These are phyloP conservation scores for Hippopotamus amphibius DNA, from an alignment of 2,113 vertebrate species.

Conservation along the genomic window DNA sequence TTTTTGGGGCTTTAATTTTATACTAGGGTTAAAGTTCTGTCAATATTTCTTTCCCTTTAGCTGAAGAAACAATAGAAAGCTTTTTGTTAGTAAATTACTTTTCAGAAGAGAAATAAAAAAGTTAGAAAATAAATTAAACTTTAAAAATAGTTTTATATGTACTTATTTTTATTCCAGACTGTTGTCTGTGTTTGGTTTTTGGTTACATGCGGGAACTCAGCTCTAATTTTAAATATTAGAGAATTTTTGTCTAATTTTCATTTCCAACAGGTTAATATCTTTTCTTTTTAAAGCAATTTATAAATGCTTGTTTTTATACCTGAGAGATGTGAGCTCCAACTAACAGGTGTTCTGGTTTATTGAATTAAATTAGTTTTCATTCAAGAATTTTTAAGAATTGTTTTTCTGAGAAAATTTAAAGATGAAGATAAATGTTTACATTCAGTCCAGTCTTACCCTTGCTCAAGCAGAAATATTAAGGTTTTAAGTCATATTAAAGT, in stretches of 20 bases:
- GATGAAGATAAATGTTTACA: constrained; percentile 33
- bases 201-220: background rate
- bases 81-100: constrained; percentile 32
- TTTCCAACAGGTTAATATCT: background rate
- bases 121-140: constrained; percentile 12
- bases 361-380: constrained; percentile 11
- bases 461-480: constrained; percentile 1
- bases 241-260: constrained; percentile 11
- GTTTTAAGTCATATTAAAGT: constrained; percentile 5
- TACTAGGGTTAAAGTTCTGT: background rate
- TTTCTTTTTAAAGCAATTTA: constrained; percentile 32
- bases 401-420: constrained; percentile 4
- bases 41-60: constrained; percentile 36
- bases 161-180: constrained; percentile 48
- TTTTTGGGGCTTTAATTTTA: constrained; percentile 52
- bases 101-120: background rate
- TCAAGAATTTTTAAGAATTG: background rate
- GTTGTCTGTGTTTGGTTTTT: constrained; percentile 21
- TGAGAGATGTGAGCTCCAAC: background rate
- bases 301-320: constrained; percentile 28
- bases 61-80: background rate
- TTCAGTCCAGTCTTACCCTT: background rate
- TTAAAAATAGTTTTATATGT: constrained; percentile 4
- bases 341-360: background rate
- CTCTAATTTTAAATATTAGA: constrained; percentile 36